Base-by-base conservation (phyloP, 1,140 invertebrate species). In the Drosophila nigrodunni region DNA sequence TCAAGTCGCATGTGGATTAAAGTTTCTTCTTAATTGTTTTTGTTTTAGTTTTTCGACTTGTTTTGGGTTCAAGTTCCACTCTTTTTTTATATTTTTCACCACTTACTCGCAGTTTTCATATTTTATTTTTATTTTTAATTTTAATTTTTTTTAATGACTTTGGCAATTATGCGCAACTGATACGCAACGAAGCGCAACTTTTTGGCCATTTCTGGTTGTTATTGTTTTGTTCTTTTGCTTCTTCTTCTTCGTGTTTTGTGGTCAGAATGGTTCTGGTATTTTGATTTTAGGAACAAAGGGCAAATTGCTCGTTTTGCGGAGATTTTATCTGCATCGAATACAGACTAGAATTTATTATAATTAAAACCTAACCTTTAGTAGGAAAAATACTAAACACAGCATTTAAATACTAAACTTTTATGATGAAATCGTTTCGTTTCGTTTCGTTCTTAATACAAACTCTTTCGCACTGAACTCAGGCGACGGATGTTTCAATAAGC, bases 151-250 rank as follows among this genome's bases (percentile, higher is more conserved):
- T 66, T 80, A 88, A 88, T 88, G 70, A 68, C 70, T 89, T 89
- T 85, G 68, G 74, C 77, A 77, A 88, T 88, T 88, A 88, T 83
- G 85, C 71, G 67, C 77, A 89, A 80, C 67, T 80, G 85, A 89
- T 88, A 88, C 55, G 80, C 83, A 83, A 30, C 83, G 74, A 89
- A 88, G 80, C 83, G 80, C 44, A 74, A 57, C 67, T 79, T 89
- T 57, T 89, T 83, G 79, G 80, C 75, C 77, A 88, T 18, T 49
- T 55, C 18, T 64, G 50, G 41, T 52, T 64, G 46, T 67, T 60
- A 41, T 64, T 68, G 41, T 49, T 65, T 55, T 50, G 21, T 47
- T 47, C 11, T 74, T 21, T 21, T 21, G 18, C 1, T 2, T 49
- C 34, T 50, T 64, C 41, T 66, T 62, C 18, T 21, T 2, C 18